Evolutionary conservation across 2,888 invertebrate genomes (phyloP).

Genomic region (Epinotia bilunana): DNA sequence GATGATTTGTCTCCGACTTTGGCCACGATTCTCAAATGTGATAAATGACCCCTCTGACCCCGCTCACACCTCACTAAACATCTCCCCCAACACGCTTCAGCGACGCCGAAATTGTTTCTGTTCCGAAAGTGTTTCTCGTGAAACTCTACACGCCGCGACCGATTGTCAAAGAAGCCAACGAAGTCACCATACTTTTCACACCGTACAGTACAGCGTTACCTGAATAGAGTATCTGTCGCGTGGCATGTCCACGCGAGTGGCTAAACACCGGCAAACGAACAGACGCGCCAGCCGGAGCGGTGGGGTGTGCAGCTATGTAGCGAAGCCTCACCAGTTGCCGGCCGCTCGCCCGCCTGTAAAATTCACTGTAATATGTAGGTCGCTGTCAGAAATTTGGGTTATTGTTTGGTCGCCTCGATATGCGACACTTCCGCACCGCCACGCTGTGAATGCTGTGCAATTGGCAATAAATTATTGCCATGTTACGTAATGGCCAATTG

Average conservation of each 20-base stretch:
- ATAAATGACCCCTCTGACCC: slow-evolving; percentile 45
- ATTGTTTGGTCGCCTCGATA: slow-evolving; percentile 80
- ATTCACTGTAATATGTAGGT: slow-evolving; percentile 79
- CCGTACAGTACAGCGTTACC: slow-evolving; percentile 41
- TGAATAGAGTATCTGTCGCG: slow-evolving; percentile 45
- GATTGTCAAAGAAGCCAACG: slow-evolving; percentile 48
- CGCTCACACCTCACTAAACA: slow-evolving; percentile 25
- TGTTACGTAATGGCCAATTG: slow-evolving; percentile 64
- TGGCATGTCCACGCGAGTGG: slow-evolving; percentile 45
- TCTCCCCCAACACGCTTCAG: slow-evolving; percentile 12
- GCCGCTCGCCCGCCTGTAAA: slow-evolving; percentile 68
- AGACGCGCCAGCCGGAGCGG: slow-evolving; percentile 55
- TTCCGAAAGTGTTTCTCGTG: slow-evolving; percentile 37
- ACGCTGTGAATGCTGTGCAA: slow-evolving; percentile 72
- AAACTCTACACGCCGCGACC: slow-evolving; percentile 45
- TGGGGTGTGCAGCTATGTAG: slow-evolving; percentile 57
- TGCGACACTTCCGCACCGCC: slow-evolving; percentile 75
- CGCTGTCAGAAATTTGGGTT: slow-evolving; percentile 81
- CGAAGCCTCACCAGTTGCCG: slow-evolving; percentile 62
- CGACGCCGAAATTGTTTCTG: slow-evolving; percentile 38
- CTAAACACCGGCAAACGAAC: slow-evolving; percentile 57
- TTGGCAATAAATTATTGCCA: slow-evolving; percentile 67
- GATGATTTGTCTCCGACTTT: slow-evolving; percentile 47
- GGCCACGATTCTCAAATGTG: slow-evolving; percentile 36
- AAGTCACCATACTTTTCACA: slow-evolving; percentile 45